phyloP scores from a whole-genome alignment of 2,113 vertebrate species.

The Pseudorectes ferrugineus region DNA sequence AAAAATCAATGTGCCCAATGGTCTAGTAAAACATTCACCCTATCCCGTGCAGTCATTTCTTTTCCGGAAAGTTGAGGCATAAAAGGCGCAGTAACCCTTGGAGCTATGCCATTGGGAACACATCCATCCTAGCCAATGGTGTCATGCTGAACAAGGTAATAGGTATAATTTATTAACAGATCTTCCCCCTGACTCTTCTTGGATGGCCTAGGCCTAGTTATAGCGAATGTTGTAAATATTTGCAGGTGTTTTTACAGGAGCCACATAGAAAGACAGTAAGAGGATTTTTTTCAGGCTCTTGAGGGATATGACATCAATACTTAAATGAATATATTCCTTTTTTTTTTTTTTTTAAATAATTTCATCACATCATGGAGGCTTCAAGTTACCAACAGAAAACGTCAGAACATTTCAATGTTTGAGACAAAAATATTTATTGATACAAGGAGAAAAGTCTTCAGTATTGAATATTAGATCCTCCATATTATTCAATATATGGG shows the following conservation, averaged over 20 bases:
- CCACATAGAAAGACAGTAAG: fast-evolving
- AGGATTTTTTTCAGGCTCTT: neutral
- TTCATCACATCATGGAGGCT: neutral
- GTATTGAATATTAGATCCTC: neutral
- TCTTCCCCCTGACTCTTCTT: neutral
- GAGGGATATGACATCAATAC: neutral
- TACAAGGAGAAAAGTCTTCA: neutral
- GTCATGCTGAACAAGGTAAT: neutral
- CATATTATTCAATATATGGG: fast-evolving
- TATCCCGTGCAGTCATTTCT: neutral
- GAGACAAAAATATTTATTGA: neutral
- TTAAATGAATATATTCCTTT: neutral
- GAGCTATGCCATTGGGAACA: neutral
- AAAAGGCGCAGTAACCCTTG: neutral
- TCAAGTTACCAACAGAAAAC: neutral
- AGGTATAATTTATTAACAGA: neutral
- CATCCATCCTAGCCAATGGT: neutral
- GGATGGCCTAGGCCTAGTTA: neutral
- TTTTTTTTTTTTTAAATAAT: neutral
- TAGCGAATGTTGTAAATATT: fast-evolving
- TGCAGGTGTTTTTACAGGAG: neutral
- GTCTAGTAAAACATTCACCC: slow-evolving; percentile 54
- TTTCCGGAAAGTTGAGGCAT: neutral
- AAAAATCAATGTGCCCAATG: slow-evolving; percentile 59
- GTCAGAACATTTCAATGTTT: neutral